Evolutionary conservation across 2,888 invertebrate species (phyloP).

Genomic region (Linnaemya vulpina): DNA sequence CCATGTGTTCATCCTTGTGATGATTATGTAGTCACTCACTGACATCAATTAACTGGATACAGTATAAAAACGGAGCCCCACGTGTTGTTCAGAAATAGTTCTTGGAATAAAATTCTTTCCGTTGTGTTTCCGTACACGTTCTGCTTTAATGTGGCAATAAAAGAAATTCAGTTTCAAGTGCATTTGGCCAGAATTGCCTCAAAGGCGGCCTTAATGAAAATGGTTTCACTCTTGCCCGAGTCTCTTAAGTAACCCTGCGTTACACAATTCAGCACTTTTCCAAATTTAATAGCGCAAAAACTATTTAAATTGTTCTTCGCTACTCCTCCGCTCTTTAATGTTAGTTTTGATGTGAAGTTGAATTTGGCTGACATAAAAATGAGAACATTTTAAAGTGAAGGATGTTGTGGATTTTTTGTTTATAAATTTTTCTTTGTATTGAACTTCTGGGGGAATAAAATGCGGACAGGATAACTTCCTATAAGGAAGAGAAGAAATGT

Average conservation of each 20-base stretch:
- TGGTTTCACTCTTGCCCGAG: not conserved
- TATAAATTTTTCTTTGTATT: too few relatives aligned
- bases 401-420: too few relatives aligned
- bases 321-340: not conserved
- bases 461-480: too few relatives aligned
- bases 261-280: not conserved
- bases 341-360: not conserved
- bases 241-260: constrained; percentile 10
- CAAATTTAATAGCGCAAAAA: not conserved
- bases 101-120: not conserved
- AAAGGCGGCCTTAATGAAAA: constrained; percentile 4
- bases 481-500: too few relatives aligned
- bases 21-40: constrained; percentile 37
- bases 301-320: not conserved
- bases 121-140: not conserved
- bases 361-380: not conserved
- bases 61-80: not conserved
- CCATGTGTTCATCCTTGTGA: constrained; percentile 48
- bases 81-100: not conserved
- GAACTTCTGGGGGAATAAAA: too few relatives aligned
- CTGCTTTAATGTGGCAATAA: constrained; percentile 54
- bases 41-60: constrained; percentile 68
- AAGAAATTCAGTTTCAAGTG: constrained; percentile 39
- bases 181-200: not conserved
- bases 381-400: not conserved